Base-by-base conservation (phyloP, 2,888 invertebrate genomes). In the Ichneumon xanthorius region DNA sequence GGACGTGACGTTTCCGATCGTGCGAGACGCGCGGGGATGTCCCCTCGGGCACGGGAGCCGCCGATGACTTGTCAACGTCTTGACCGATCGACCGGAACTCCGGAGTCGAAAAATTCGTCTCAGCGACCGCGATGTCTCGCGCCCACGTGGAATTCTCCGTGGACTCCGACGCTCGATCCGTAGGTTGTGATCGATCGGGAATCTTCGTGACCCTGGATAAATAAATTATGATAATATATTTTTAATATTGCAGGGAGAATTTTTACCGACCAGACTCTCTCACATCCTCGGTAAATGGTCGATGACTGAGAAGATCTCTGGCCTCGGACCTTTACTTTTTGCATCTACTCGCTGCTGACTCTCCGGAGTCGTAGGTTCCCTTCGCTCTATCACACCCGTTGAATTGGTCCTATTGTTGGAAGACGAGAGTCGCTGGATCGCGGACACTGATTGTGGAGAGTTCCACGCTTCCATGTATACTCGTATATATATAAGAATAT, bases 121-220 rank as follows among this genome's bases (percentile, higher is more conserved):
- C 40, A 11, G 7, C 40, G 40, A 11, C 40, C 9, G 11, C 9
- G 11, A 11, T 40, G 40, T 2, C 63, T 30, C 65, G 67, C 45
- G 9, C 9, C 16, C 63, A 53, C 33, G 40, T 40, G 7, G 37
- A 37, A 67, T 67, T 9, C 26, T 40, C 30, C 55, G 26, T 37
- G 9, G 45, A 40, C 40, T 40, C 40, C 11, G 40, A 53, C 22
- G 40, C n/a, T 5, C 63, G 16, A 7, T n/a, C 14, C 11, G 5
- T 9, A 14, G 37, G 14, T 61, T 61, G 84, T 93, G 93, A 93
- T 93, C 92, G 93, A 93, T 93, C 90, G 92, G 88, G 87, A 91
- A 90, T 88, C 86, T 91, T 86, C 93, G 93, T 93, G 93, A 92
- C 90, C 82, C 86, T 82, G 53, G 76, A 82, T 82, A 82, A 85